A percentile compares a stretch with the other conserved stretches of the same genome.
Conservation (phyloP, 2,888 invertebrate genomes). For the Amphiduros pacificus region DNA sequence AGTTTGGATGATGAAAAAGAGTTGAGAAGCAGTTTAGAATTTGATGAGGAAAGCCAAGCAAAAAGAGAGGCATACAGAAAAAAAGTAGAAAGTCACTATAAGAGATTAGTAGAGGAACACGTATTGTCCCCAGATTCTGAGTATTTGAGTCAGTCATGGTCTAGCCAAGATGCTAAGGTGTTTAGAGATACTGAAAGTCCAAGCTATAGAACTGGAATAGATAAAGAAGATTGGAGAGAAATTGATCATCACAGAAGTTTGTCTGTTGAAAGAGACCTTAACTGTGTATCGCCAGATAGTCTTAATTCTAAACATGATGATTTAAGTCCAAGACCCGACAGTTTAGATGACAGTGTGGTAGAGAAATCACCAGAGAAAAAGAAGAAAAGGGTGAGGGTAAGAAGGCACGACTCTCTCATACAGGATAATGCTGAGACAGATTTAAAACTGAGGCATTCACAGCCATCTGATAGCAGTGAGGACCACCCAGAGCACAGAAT, state of each 20-base stretch:
- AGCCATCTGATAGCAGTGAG: too few relatives aligned
- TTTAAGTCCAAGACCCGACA: neutral
- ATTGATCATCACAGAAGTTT: constrained; percentile 38
- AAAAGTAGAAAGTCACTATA: constrained; percentile 37
- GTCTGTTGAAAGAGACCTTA: constrained; percentile 34
- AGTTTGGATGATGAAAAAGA: too few relatives aligned
- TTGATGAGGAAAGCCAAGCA: constrained; percentile 40
- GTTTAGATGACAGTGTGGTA: too few relatives aligned
- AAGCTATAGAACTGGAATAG: constrained; percentile 36
- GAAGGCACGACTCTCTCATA: constrained; percentile 23
- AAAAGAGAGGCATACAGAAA: constrained; percentile 30
- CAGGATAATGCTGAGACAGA: constrained; percentile 9
- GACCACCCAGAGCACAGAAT: too few relatives aligned
- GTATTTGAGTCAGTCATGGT: constrained; percentile 30
- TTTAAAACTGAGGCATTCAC: too few relatives aligned
- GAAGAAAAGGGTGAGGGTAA: constrained; percentile 22
- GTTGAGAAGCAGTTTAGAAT: too few relatives aligned
- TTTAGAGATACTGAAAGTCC: constrained; percentile 5
- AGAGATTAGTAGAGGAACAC: constrained; percentile 33
- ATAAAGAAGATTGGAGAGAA: constrained; percentile 36
- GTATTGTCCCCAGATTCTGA: constrained; percentile 35
- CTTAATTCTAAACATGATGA: constrained; percentile 17
- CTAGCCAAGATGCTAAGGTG: neutral
- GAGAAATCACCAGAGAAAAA: constrained; percentile 15
- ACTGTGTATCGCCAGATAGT: constrained; percentile 17